Evolutionary conservation across 1,140 invertebrate species (phyloP).

Genomic region (Subanguina moxae): DNA sequence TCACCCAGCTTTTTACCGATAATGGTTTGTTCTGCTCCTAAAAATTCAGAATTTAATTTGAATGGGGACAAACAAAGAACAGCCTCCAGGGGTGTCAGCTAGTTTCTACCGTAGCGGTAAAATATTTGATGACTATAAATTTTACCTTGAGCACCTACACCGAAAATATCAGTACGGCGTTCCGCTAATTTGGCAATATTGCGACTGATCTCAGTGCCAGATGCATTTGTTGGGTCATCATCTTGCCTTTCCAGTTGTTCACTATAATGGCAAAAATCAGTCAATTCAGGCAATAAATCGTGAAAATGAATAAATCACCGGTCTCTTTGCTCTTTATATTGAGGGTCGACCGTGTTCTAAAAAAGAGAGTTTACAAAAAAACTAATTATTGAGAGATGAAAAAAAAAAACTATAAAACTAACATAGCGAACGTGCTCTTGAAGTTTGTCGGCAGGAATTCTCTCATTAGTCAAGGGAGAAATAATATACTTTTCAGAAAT

Average conservation of each 20-base stretch:
- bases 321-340: conserved; percentile 94
- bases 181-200: conserved; percentile 89
- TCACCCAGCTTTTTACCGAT: conserved; percentile 98
- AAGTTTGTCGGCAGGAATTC: conserved; percentile 90
- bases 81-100: too few relatives aligned
- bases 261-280: conserved; percentile 22
- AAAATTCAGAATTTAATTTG: too few relatives aligned
- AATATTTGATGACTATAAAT: too few relatives aligned
- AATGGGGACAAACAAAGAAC: too few relatives aligned
- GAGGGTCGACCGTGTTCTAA: conserved; percentile 81
- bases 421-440: conserved; percentile 91
- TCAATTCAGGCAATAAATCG: too few relatives aligned
- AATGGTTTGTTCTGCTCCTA: conserved; percentile 89
- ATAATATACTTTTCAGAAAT: conserved; percentile 84
- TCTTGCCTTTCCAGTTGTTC: conserved; percentile 70
- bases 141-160: conserved; percentile 69
- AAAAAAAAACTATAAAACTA: too few relatives aligned
- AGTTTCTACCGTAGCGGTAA: too few relatives aligned
- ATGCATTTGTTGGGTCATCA: conserved; percentile 78
- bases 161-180: conserved; percentile 98
- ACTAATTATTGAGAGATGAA: too few relatives aligned
- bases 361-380: too few relatives aligned
- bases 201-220: conserved; percentile 81
- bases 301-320: conserved; percentile 71
- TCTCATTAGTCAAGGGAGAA: conserved; percentile 94